These are phyloP conservation scores for Hipposideros armiger DNA, from an alignment of 2,113 vertebrate species.

Conservation along the genomic window DNA sequence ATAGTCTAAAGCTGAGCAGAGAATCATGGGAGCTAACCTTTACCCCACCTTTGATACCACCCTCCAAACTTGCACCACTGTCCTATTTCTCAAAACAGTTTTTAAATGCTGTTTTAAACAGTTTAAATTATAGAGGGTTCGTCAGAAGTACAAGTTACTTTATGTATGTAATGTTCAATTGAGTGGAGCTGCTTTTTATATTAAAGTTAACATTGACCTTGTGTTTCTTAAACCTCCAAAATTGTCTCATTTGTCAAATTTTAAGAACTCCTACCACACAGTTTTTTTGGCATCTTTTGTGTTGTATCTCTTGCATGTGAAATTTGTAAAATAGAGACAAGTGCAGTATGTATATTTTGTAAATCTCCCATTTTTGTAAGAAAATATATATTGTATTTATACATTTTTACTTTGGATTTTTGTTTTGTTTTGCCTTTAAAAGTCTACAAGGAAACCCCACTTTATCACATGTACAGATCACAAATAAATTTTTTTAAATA, in stretches of 20 bases:
- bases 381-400: slow-evolving; percentile 95
- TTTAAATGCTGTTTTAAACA: slow-evolving; percentile 62
- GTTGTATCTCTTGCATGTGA: slow-evolving; percentile 87
- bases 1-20: slow-evolving; percentile 63
- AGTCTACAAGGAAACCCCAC: slow-evolving; percentile 89
- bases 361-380: slow-evolving; percentile 93
- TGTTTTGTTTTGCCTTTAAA: slow-evolving; percentile 84
- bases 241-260: slow-evolving; percentile 74
- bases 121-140: slow-evolving; percentile 59
- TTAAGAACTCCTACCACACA: slow-evolving; percentile 73
- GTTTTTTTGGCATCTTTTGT: slow-evolving; percentile 76
- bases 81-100: slow-evolving; percentile 65
- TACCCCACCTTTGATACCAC: slow-evolving; percentile 48
- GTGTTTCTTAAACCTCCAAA: slow-evolving; percentile 68
- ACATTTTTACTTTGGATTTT: slow-evolving; percentile 93
- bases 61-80: slow-evolving; percentile 44
- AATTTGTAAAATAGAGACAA: slow-evolving; percentile 87
- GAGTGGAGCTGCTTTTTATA: slow-evolving; percentile 76
- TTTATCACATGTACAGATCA: slow-evolving; percentile 93
- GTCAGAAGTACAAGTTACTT: slow-evolving; percentile 52
- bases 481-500: slow-evolving; percentile 93
- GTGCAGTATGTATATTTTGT: slow-evolving; percentile 93
- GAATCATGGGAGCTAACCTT: slow-evolving; percentile 58
- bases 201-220: slow-evolving; percentile 66
- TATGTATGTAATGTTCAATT: slow-evolving; percentile 55